Percentiles rank a stretch among this genome's conserved stretches.
phyloP scores from a whole-genome alignment of 2,797 vertebrate species.

The Harpagifer antarcticus region DNA sequence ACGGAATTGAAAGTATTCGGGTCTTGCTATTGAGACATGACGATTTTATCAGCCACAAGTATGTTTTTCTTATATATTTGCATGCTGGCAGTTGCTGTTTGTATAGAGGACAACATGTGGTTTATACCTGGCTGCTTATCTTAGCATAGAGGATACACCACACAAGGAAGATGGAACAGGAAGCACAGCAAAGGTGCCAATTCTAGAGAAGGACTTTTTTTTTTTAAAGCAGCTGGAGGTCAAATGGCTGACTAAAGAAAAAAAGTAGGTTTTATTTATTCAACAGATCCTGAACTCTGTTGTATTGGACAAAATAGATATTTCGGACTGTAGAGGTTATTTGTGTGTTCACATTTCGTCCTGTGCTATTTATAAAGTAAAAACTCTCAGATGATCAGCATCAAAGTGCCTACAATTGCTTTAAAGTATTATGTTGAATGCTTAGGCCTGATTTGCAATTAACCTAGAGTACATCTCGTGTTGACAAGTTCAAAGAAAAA shows the following conservation, averaged over 20 bases:
- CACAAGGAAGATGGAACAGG: slow-evolving; percentile 18
- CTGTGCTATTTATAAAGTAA: too few species aligned
- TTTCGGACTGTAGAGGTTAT: not conserved
- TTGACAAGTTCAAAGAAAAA: not conserved
- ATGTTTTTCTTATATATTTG: not conserved
- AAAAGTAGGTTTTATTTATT: not conserved
- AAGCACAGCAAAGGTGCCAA: slow-evolving; percentile 9
- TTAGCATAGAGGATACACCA: slow-evolving; percentile 16
- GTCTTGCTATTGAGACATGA: too few species aligned
- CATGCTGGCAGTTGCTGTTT: not conserved
- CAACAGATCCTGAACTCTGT: not conserved
- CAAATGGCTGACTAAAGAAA: not conserved
- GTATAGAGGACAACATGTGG: not conserved
- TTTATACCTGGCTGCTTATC: not conserved
- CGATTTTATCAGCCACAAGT: not conserved
- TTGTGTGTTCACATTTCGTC: too few species aligned
- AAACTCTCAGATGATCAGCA: not conserved
- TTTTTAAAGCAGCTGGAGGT: not conserved
- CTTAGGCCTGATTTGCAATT: not conserved
- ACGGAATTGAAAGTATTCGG: not conserved
- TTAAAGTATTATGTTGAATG: not conserved
- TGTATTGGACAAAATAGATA: not conserved
- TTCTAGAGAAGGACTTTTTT: not conserved
- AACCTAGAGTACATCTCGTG: not conserved
- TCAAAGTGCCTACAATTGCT: not conserved